Base-by-base conservation (phyloP, 2,113 vertebrate genomes). In the Hemicordylus capensis region DNA sequence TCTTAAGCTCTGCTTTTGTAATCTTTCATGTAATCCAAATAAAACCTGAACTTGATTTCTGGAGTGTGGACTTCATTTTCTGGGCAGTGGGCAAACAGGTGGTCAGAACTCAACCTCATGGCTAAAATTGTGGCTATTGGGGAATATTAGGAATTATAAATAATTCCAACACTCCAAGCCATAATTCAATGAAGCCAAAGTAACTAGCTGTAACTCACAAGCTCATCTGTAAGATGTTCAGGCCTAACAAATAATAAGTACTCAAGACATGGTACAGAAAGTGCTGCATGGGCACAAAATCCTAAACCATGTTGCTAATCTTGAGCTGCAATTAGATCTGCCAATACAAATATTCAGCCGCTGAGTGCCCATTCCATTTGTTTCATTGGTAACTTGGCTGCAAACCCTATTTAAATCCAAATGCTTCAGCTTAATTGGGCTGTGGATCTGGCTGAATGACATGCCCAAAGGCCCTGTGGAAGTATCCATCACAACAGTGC, bases 381-480 rank as follows among this genome's bases (percentile, higher is more conserved):
- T 22, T 66, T 61, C n/a, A 31, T n/a, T 6, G 46, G 59, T n/a
- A n/a, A n/a, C n/a, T n/a, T n/a, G n/a, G n/a, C 28, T 34, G 9
- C 48, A 66, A 24, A 80, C 59, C 51, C 77, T 80, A n/a, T 64
- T 80, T 80, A 48, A 64, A 63, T 80, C 44, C 77, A 80, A 80
- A 80, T 64, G 59, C 31, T 48, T 80, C 19, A 14, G 22, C 44
- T 48, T 80, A 66, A 64, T 80, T 80, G 46, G 42, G 31, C 46
- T 79, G 72, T 79, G 61, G 42, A 79, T 64, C 44, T 64, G 77
- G 39, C 58, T 79, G 42, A n/a, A 79, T 44, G 54, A 28, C 56
- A 59, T 77, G 76, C 76, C 76, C 31, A 26, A 14, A 12, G 39
- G 44, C 42, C 42, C 58, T 48, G n/a, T 80, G 61, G 59, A 80